Conservation (phyloP, 2,797 vertebrate genomes). For the Chaetodon trifasciatus region DNA sequence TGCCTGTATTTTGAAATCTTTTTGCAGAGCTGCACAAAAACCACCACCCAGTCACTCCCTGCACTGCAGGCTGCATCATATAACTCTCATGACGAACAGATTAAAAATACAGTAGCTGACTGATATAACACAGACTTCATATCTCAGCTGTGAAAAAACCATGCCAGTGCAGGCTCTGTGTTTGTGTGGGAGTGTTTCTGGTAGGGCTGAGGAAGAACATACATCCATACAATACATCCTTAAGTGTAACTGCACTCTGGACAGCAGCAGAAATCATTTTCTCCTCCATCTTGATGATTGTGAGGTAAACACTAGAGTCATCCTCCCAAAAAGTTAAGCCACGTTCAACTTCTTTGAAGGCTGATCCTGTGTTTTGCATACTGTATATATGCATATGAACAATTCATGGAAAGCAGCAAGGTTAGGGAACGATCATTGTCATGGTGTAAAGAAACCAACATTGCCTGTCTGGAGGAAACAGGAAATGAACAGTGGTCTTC, state of each 20-base stretch:
- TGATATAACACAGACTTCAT: neutral
- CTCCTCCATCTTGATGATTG: neutral
- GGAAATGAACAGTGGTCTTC: neutral
- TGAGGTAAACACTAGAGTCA: neutral
- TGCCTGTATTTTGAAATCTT: neutral
- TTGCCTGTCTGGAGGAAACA: neutral
- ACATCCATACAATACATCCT: too few species aligned
- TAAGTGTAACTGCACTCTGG: neutral
- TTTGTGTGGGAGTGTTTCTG: constrained; percentile 7
- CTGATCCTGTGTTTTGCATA: neutral
- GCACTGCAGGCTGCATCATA: neutral
- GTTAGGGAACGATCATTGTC: neutral
- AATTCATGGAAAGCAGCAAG: too few species aligned
- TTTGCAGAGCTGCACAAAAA: neutral
- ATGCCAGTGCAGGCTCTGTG: neutral
- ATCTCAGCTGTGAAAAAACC: constrained; percentile 1
- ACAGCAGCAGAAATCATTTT: neutral
- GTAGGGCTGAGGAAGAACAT: neutral
- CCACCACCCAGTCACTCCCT: neutral
- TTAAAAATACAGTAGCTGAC: neutral
- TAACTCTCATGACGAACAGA: constrained; percentile 8
- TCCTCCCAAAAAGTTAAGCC: too few species aligned
- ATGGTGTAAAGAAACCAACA: too few species aligned
- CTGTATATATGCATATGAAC: too few species aligned
- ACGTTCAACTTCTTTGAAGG: too few species aligned